These are phyloP conservation scores for Rhamphomyia laevipes DNA, from an alignment of 2,888 invertebrate genomes.

Conservation along the genomic window DNA sequence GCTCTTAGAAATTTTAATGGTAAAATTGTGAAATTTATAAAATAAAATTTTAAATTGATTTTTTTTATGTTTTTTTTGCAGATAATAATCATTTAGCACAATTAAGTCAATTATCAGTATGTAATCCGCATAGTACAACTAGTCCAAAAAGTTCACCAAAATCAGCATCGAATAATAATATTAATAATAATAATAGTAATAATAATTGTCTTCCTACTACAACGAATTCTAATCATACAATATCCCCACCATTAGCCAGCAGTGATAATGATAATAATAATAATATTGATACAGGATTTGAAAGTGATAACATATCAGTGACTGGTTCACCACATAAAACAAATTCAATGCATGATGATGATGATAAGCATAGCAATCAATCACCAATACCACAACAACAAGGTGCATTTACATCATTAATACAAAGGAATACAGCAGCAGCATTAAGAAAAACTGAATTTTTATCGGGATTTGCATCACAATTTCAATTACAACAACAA, in stretches of 20 bases:
- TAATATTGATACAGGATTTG: slow-evolving; percentile 36
- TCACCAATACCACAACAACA: slow-evolving; percentile 23
- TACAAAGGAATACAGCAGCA: slow-evolving; percentile 30
- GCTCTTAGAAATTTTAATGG: slow-evolving; percentile 28
- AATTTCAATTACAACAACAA: slow-evolving; percentile 21
- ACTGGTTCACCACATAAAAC: slow-evolving; percentile 38
- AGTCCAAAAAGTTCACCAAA: slow-evolving; percentile 52
- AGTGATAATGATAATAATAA: slow-evolving; percentile 35
- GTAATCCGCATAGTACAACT: slow-evolving; percentile 57
- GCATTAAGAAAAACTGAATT: slow-evolving; percentile 32
- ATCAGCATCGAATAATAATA: slow-evolving; percentile 16
- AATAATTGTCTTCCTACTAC: slow-evolving; percentile 8
- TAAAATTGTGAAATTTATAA: slow-evolving; percentile 8
- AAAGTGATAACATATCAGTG: slow-evolving; percentile 38
- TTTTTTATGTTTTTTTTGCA: slow-evolving; percentile 12
- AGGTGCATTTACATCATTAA: slow-evolving; percentile 36
- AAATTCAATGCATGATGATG: slow-evolving; percentile 40
- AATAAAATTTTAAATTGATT: background rate
- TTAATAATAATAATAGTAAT: background rate
- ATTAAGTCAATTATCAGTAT: slow-evolving; percentile 33
- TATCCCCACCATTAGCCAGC: slow-evolving; percentile 35
- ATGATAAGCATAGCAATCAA: slow-evolving; percentile 32
- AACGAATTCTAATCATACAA: slow-evolving; percentile 21
- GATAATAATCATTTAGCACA: slow-evolving; percentile 26
- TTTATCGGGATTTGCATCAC: slow-evolving; percentile 39